Evolutionary conservation across 2,113 vertebrate species (phyloP).

Genomic region (Thryonomys swinderianus): DNA sequence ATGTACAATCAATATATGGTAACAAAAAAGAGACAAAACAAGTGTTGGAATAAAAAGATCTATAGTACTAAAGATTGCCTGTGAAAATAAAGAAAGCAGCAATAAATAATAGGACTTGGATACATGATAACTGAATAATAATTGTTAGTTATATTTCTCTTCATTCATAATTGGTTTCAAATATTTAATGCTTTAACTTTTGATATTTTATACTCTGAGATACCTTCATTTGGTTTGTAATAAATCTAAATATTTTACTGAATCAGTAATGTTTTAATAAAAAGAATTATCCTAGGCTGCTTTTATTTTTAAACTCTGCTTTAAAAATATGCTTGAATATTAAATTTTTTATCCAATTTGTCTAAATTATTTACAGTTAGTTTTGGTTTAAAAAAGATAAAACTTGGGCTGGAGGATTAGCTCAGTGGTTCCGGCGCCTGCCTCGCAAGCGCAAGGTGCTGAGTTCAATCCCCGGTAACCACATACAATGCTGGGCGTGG

Average conservation of each 20-base stretch:
- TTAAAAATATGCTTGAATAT: constrained; percentile 59
- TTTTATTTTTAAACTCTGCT: constrained; percentile 54
- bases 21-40: background rate
- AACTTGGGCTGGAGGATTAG: no score
- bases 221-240: constrained; percentile 40
- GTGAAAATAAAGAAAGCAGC: background rate
- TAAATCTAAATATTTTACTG: constrained; percentile 65
- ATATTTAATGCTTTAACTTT: constrained; percentile 55
- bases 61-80: background rate
- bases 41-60: background rate
- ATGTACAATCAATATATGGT: background rate
- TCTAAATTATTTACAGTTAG: constrained; percentile 68
- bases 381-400: constrained; percentile 50
- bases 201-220: constrained; percentile 7
- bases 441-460: no score
- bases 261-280: constrained; percentile 35
- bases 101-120: background rate
- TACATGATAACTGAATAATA: background rate
- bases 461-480: no score
- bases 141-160: background rate
- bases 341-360: constrained; percentile 62
- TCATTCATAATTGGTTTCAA: background rate
- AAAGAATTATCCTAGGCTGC: constrained; percentile 16
- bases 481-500: no score
- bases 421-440: no score